A percentile compares a stretch with the other conserved stretches of the same genome.
Evolutionary conservation across 2,797 vertebrate genomes (phyloP).

Genomic region (Sylvilagus floridanus): DNA sequence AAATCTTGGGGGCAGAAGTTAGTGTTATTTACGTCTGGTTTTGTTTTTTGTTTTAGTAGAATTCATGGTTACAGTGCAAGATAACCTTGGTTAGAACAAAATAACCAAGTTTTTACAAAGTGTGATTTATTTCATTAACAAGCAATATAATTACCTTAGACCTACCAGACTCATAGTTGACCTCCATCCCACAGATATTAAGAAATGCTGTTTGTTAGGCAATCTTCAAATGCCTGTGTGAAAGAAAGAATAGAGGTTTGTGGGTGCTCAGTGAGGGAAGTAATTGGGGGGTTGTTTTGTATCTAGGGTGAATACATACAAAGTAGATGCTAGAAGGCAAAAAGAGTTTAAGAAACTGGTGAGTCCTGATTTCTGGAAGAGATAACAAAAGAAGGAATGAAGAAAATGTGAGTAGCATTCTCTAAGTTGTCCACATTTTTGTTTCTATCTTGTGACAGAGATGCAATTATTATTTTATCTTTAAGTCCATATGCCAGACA

Average conservation of each 20-base stretch:
- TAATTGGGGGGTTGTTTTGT: background rate
- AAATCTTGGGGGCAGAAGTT: background rate
- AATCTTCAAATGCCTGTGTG: background rate
- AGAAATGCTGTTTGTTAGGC: background rate
- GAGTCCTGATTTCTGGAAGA: slow-evolving; percentile 31
- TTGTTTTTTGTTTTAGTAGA: background rate
- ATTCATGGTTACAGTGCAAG: background rate
- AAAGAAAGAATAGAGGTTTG: background rate
- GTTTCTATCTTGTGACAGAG: background rate
- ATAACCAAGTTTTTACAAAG: background rate
- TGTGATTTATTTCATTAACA: slow-evolving; percentile 39
- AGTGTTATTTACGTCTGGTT: background rate
- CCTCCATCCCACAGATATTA: background rate
- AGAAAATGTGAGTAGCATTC: background rate
- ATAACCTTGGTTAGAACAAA: slow-evolving; percentile 9
- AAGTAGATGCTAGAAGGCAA: background rate
- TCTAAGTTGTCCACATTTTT: background rate
- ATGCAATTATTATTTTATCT: slow-evolving; percentile 7
- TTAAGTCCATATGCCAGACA: background rate
- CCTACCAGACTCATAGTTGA: background rate
- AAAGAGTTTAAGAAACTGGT: background rate
- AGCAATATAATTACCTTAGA: background rate
- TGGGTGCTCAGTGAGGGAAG: background rate
- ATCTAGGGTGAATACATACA: background rate
- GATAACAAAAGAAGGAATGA: background rate